Evolutionary conservation across 2,113 vertebrate species (phyloP), one percentile per base, ranked within the genome.

Genomic region (Marmota flaviventris): DNA sequence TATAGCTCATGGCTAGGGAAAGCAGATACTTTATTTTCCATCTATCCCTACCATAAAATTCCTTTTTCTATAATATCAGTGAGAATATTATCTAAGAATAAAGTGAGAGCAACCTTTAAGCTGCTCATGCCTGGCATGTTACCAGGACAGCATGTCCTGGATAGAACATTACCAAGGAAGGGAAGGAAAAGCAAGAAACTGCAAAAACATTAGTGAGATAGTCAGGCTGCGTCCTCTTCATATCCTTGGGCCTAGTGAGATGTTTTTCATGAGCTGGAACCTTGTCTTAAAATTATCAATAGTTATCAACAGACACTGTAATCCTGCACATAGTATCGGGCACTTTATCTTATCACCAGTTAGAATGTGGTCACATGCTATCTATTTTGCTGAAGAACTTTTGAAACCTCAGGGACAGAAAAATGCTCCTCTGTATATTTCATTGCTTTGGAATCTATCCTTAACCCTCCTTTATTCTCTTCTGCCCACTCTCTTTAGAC

Each of bases 81-180:
- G 67, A 89, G 51, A 94, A 95, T 96, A 92, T 89, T 94, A 94
- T 97, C 73, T 93, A 87, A 96, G 86, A 92, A 95, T 92, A 95
- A 95, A 88, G 83, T 32, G 73, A 92, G 48, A 61, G n/a, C 53
- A 5, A 29, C 84, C 51, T 92, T 94, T 37, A 91, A 86, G 84
- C 75, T 84, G 45, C 56, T 86, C 25, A 32, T 14, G 76, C 37
- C 61, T 97, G 94, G 86, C 85, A 70, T 45, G n/a, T 76, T 92
- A 63, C 93, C 94, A 97, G 86, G 56, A 65, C 73, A 95, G 87
- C 88, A 67, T 58, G 58, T 97, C 75, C 58, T 89, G 53, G 70
- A 45, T 32, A 77, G 17, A 73, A 75, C 75, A 93, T 96, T 91
- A 96, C 97, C 95, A 95, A 98, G 95, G 94, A 96, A 97, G 97